Evolutionary conservation across 2,888 invertebrate species (phyloP), one percentile per base, ranked within the genome.

Genomic region (Pollenia labialis): DNA sequence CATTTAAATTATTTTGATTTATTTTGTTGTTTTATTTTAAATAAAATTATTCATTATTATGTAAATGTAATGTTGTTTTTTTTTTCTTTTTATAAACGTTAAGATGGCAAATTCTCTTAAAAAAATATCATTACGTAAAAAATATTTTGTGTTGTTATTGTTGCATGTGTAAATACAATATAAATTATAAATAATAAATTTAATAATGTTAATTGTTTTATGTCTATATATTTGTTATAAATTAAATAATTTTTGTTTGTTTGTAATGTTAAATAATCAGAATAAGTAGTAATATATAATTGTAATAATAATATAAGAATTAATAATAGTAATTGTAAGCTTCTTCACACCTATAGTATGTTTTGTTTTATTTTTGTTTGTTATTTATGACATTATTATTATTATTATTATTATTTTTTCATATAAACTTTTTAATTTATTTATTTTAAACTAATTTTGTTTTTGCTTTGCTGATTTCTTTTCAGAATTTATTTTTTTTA

Each of bases 1-100:
- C 52, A 81, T 81, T 76, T 85, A 87, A 88, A 88, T 88, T 75
- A 64, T 85, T 88, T 88, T 88, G 76, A 85, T 84, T 85, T 82
- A 18, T 68, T 76, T 81, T 69, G 64, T 72, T 74, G 40, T 81
- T 83, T 88, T 83, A 72, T 83, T 83, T 72, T 66, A 82, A 84
- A 88, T 86, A 86, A 77, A 81, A 68, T 81, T 84, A 69, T 60
- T 81, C 50, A 74, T 66, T 81, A 74, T 75, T 82, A 69, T 76
- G 72, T 79, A 85, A 85, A 88, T 84, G 85, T 88, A 82, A 82
- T 82, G 72, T 84, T 85, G 76, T 40, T 79, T 42, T 60, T 71
- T 10, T 66, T 23, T 6, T 16, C 56, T 72, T 80, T 62, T 66
- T 74, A 81, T 85, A 86, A 86, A 86, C 52, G 75, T 88, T 86